Conservation (phyloP, 2,797 vertebrate species). For the Falco berigora region DNA sequence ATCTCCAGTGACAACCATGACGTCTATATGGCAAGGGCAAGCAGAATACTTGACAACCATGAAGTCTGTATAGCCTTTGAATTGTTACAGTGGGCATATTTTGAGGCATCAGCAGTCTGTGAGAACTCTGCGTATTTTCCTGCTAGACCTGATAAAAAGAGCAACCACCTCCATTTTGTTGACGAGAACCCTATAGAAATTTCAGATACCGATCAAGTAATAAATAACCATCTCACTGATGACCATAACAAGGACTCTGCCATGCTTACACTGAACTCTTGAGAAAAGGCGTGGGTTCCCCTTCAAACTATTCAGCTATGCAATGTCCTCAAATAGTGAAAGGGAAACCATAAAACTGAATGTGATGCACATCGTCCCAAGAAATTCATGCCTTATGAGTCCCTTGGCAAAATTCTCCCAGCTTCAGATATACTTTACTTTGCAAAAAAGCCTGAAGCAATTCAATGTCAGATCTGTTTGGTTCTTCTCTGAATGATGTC, state of each 20-base stretch:
- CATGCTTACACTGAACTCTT: neutral
- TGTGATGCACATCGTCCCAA: slow-evolving; percentile 17
- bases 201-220: slow-evolving; percentile 20
- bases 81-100: slow-evolving; percentile 64
- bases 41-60: slow-evolving; percentile 67
- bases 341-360: slow-evolving; percentile 37
- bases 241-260: slow-evolving; percentile 44
- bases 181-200: slow-evolving; percentile 27
- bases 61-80: slow-evolving; percentile 49
- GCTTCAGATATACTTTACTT: neutral
- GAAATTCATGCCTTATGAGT: neutral
- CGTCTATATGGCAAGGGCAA: slow-evolving; percentile 31
- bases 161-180: slow-evolving; percentile 9
- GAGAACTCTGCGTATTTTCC: slow-evolving; percentile 41
- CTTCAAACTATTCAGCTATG: slow-evolving; percentile 13
- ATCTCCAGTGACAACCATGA: slow-evolving; percentile 70
- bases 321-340: neutral
- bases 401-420: neutral
- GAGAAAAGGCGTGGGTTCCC: slow-evolving; percentile 10
- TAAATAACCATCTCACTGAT: slow-evolving; percentile 39
- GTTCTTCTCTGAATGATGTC: neutral
- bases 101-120: slow-evolving; percentile 51
- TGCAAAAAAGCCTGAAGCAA: neutral
- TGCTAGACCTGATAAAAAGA: slow-evolving; percentile 50
- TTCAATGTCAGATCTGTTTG: neutral